phyloP scores from a whole-genome alignment of 2,888 invertebrate species.

The Neoascia interrupta region DNA sequence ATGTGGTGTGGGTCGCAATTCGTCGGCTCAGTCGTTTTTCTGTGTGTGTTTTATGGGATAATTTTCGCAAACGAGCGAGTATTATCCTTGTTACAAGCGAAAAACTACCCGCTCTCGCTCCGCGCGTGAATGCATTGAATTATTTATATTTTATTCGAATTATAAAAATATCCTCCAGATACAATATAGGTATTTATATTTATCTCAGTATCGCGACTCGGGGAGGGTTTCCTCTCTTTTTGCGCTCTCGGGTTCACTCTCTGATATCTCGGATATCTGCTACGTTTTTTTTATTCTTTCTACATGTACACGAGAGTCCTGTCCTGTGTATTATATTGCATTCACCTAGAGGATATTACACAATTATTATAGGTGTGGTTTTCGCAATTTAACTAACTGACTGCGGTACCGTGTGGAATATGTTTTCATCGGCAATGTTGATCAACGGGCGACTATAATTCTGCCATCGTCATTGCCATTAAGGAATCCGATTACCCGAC shows the following conservation, averaged over 20 bases:
- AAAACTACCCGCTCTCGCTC: conserved; percentile 20
- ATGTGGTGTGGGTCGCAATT: background rate
- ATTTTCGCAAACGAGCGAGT: conserved; percentile 39
- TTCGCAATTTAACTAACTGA: conserved; percentile 65
- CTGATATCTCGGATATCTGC: too few species aligned
- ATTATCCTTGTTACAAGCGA: conserved; percentile 52
- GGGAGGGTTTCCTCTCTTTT: conserved; percentile 16
- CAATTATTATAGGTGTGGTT: conserved; percentile 72
- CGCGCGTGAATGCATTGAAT: conserved; percentile 53
- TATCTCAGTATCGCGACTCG: conserved; percentile 1
- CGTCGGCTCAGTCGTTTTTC: too few species aligned
- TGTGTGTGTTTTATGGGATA: conserved; percentile 35
- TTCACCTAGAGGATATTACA: conserved; percentile 71
- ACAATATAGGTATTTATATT: conserved; percentile 35
- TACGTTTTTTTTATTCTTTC: conserved; percentile 4
- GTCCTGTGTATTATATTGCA: conserved; percentile 62
- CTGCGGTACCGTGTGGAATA: conserved; percentile 32
- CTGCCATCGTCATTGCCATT: background rate
- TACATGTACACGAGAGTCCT: conserved; percentile 38
- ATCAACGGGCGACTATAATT: background rate
- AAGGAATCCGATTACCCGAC: conserved; percentile 1
- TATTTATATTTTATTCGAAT: conserved; percentile 58
- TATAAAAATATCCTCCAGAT: conserved; percentile 46
- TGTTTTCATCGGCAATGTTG: conserved; percentile 24
- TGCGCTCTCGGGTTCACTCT: background rate